Evolutionary conservation across 1,140 invertebrate genomes (phyloP).

Genomic region (Drosophila cardini): DNA sequence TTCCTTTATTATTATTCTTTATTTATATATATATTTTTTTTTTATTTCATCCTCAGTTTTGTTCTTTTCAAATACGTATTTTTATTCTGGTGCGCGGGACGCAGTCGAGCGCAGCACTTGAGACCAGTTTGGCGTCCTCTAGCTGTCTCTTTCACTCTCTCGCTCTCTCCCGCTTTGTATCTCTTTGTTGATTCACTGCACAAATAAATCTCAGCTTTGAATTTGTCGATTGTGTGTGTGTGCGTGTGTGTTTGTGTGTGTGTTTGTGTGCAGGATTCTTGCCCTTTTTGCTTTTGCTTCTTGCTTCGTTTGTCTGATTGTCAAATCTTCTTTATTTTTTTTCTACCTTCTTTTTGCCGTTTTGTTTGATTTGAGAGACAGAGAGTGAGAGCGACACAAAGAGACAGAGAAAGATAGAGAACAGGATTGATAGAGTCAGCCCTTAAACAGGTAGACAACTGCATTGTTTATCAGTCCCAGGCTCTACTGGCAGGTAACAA

Average conservation of each 20-base stretch:
- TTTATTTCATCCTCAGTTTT: conserved; percentile 2
- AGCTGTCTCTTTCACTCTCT: conserved; percentile 34
- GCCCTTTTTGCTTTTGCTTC: conserved; percentile 49
- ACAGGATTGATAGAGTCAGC: conserved; percentile 24
- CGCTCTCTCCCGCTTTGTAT: too few relatives aligned
- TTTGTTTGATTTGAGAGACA: conserved; percentile 25
- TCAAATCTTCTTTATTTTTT: conserved; percentile 61
- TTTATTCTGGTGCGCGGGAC: conserved; percentile 58
- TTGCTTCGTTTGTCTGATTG: conserved; percentile 67
- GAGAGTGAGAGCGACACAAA: conserved; percentile 1
- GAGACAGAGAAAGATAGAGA: background rate
- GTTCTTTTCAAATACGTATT: conserved; percentile 69
- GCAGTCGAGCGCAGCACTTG: conserved; percentile 73
- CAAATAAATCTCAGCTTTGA: conserved; percentile 80
- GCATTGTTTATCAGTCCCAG: conserved; percentile 68
- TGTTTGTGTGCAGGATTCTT: conserved; percentile 61
- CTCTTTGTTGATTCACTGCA: conserved; percentile 79
- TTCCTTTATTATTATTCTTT: conserved; percentile 71
- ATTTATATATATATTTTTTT: conserved; percentile 45
- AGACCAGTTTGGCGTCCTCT: conserved; percentile 61
- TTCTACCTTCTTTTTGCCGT: conserved; percentile 1
- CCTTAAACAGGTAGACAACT: conserved; percentile 73
- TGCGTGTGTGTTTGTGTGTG: conserved; percentile 25
- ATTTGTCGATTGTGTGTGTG: conserved; percentile 60
- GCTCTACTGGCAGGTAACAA: conserved; percentile 60